Conservation (phyloP, 2,113 vertebrate genomes). For the Aix galericulata region DNA sequence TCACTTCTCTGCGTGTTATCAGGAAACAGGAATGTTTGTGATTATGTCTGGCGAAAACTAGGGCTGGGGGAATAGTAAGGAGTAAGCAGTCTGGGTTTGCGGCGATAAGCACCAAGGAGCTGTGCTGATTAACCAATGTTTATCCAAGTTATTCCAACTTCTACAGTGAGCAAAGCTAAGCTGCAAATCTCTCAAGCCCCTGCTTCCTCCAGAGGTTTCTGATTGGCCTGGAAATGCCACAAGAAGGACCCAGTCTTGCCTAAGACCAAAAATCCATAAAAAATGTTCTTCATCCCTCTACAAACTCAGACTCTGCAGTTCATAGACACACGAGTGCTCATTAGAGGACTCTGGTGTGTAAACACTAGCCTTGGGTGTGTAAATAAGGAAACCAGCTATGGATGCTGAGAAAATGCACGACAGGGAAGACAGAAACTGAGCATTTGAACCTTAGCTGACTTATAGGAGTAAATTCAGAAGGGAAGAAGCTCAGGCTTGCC, state of each 20-base stretch:
- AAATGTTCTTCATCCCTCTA: not conserved
- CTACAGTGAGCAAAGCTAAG: not conserved
- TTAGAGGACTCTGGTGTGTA: not conserved
- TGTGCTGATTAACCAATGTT: slow-evolving; percentile 26
- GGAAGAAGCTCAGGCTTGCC: slow-evolving; percentile 9
- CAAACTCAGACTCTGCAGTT: not conserved
- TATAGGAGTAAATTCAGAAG: slow-evolving; percentile 12
- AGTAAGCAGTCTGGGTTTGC: slow-evolving; percentile 10
- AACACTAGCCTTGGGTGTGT: not conserved
- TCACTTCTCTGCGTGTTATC: slow-evolving; percentile 16
- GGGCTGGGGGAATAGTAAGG: slow-evolving; percentile 2
- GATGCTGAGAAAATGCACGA: not conserved
- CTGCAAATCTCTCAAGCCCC: not conserved
- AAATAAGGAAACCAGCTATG: not conserved
- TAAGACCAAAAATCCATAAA: not conserved
- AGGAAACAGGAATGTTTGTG: slow-evolving; percentile 30
- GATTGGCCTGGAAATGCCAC: not conserved
- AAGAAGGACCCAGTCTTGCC: not conserved
- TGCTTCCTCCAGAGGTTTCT: not conserved
- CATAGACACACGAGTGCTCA: not conserved
- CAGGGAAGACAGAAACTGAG: not conserved
- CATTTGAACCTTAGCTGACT: slow-evolving; percentile 51
- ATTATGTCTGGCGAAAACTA: slow-evolving; percentile 30
- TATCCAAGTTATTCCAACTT: slow-evolving; percentile 43
- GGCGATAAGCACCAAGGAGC: slow-evolving; percentile 26